Base-by-base conservation (phyloP, 2,888 invertebrate genomes). In the Dryobotodes eremita region DNA sequence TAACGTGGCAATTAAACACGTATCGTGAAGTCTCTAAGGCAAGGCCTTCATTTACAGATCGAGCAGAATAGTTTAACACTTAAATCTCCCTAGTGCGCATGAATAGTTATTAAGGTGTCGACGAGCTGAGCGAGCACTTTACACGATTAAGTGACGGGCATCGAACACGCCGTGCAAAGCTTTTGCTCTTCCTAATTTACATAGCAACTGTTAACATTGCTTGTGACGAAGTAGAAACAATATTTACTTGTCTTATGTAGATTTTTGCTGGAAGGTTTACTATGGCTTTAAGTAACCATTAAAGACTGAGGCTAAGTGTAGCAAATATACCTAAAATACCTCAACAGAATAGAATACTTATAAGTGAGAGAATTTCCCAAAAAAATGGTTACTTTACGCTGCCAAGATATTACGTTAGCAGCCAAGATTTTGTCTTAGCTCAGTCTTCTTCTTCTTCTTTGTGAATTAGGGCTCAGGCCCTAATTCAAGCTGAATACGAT, bases 21-120 rank as follows among this genome's bases (percentile, higher is more conserved):
- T n/a, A 31, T 46, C 31, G 23, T 31, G 11, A 15, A 10, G n/a
- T n/a, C 4, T 64, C 1, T 46, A 26, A 36, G 31, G 48, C 46
- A 13, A n/a, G n/a, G n/a, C 20, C 15, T 61, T n/a, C 31, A 17
- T 26, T 0, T 10, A 50, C 26, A n/a, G 50, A 50, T 31, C 10
- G 4, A 6, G 48, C 23, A 11, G 57, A 26, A 68, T 46, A 71
- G 71, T 62, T 36, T 23, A 69, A 69, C 26, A 75, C 36, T 26
- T 20, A 31, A 15, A 69, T 70, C 15, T 31, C 42, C 36, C 46
- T 55, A 26, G 46, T 55, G 72, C 36, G 10, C 71, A 71, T 78
- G 48, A 71, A 71, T 78, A 80, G 71, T 46, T 6, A 46, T 42
- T 50, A 50, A 36, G 48, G 48, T 71, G 46, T 46, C 20, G 36